Percentiles rank a stretch among this genome's conserved stretches.
Evolutionary conservation across 1,140 invertebrate species (phyloP).

Genomic region (Paraescarpia echinospica): DNA sequence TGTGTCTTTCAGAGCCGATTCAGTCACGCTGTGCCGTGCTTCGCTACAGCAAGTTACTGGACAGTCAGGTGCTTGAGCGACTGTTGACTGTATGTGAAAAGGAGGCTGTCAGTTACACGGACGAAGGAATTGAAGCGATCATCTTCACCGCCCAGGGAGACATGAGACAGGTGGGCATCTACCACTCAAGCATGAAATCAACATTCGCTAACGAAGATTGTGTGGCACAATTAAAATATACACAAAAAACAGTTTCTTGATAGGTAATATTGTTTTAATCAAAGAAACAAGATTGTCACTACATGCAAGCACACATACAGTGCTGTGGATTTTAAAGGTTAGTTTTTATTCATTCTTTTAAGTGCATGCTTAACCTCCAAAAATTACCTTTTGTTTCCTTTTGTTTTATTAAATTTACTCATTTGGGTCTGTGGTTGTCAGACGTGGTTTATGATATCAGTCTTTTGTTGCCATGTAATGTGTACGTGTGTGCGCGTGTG

Average conservation of each 20-base stretch:
- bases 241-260: neutral
- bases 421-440: no score
- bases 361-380: no score
- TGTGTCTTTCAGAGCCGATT: conserved; percentile 76
- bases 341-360: no score
- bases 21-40: conserved; percentile 97
- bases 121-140: conserved; percentile 95
- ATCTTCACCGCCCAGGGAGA: conserved; percentile 98
- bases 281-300: neutral
- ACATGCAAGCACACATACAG: neutral
- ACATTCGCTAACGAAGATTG: neutral
- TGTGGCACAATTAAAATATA: neutral
- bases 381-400: no score
- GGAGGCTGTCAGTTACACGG: conserved; percentile 80
- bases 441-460: no score
- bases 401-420: no score
- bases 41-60: conserved; percentile 87
- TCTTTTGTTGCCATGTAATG: no score
- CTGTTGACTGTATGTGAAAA: conserved; percentile 73
- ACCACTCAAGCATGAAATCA: no score
- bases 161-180: conserved; percentile 76
- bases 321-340: no score
- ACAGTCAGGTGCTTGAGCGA: conserved; percentile 82
- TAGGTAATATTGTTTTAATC: neutral
- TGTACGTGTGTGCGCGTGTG: no score